A percentile compares a stretch with the other conserved stretches of the same genome.
These are phyloP conservation scores for Psettodes erumei DNA, from an alignment of 2,113 vertebrate genomes.

Conservation along the genomic window DNA sequence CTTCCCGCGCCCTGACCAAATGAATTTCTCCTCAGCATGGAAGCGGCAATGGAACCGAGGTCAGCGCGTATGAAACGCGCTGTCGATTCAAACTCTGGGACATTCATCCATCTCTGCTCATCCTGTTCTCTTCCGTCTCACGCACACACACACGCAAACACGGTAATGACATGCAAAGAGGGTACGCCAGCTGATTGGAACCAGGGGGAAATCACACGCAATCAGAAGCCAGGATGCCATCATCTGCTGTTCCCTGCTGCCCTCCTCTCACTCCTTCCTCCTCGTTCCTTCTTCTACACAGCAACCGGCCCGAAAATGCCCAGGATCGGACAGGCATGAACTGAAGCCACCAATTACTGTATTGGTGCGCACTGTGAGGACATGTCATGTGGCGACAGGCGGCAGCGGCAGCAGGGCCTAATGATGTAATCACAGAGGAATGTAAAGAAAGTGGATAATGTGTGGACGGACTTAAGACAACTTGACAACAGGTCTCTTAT, in stretches of 20 bases:
- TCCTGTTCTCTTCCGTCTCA: background rate
- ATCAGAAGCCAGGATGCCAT: conserved; percentile 57
- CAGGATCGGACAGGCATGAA: conserved; percentile 34
- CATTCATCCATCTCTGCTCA: conserved; percentile 26
- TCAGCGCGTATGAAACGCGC: conserved; percentile 21
- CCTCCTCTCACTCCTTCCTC: conserved; percentile 9
- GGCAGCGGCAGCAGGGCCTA: conserved; percentile 30
- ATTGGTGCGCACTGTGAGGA: conserved; percentile 10
- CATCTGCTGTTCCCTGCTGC: conserved; percentile 52
- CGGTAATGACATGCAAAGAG: conserved; percentile 64
- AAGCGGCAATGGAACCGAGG: conserved; percentile 39
- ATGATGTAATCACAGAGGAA: conserved; percentile 65
- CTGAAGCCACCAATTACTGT: conserved; percentile 17
- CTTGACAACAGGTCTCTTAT: conserved; percentile 7
- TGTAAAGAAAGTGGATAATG: conserved; percentile 38
- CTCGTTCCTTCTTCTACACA: conserved; percentile 1
- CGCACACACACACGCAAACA: conserved; percentile 35
- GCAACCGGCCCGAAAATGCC: conserved; percentile 35
- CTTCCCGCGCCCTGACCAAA: conserved; percentile 1
- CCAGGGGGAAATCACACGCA: conserved; percentile 46
- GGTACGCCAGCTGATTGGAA: conserved; percentile 67
- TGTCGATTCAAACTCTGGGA: conserved; percentile 19
- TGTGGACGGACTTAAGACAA: conserved; percentile 27
- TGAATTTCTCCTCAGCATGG: conserved; percentile 10
- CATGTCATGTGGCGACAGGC: conserved; percentile 32